Evolutionary conservation across 2,113 vertebrate species (phyloP), one percentile per base, ranked within the genome.

Genomic region (Dicrurus megarhynchus): DNA sequence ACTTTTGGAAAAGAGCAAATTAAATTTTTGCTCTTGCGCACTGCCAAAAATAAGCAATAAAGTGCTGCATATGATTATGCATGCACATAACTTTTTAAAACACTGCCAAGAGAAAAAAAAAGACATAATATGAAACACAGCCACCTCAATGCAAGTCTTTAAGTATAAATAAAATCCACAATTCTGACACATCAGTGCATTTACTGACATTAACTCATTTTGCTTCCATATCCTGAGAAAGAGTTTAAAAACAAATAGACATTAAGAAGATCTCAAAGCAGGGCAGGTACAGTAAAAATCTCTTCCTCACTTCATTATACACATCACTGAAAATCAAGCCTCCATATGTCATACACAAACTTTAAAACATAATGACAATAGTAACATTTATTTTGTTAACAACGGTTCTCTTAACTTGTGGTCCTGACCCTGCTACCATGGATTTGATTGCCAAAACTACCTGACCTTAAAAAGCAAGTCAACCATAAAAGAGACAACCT

Each of bases 1-100:
- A 97, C 93, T 97, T 97, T 96, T 97, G 95, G 93, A 97, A 98
- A 97, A 97, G 71, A 97, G 91, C 94, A 97, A 97, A 98, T 97
- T 98, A 97, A 94, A 97, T 95, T 97, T 97, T 96, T 95, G 86
- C 84, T 96, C 88, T 90, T 95, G 76, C 95, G 89, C 74, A 87
- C 65, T 95, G 92, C 93, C 93, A 97, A 97, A 94, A 96, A 97
- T 74, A 94, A 94, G 93, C 92, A 92, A 92, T 97, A 95, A 96
- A 96, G 56, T 53, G 76, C 47, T 88, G 89, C 68, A 80, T 95
- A 96, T 69, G 90, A 96, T 93, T 96, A 96, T 95, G 83, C 53
- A 77, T 53, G 69, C 64, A 95, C 65, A 94, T 97, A 97, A 95
- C 90, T 96, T 93, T 87, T 89, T 92, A 97, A 97, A 95, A 91